Evolutionary conservation across 2,888 invertebrate genomes (phyloP), one percentile per base, ranked within the genome.

Genomic region (Morpho deidamia): DNA sequence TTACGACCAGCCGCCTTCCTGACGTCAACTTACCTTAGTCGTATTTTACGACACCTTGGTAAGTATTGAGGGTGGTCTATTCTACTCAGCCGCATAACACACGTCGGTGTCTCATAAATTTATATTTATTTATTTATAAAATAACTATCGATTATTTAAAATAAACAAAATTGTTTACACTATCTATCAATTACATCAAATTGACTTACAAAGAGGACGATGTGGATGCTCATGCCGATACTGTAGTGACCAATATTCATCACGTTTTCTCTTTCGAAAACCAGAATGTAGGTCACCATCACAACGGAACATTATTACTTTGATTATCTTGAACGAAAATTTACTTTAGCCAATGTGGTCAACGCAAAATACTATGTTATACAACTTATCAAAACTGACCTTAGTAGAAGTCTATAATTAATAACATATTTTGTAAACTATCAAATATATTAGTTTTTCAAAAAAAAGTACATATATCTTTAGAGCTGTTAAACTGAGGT

Each of bases 201-300:
- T 50, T 46, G 39, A 51, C 37, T 46, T 51, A 81, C 68, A 59
- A 69, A 69, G 59, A 64, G 70, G 74, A 72, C 68, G 69, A 76
- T 78, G 69, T 73, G 74, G 80, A 78, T 73, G 71, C 70, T 69
- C 70, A 51, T 46, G 70, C 71, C 76, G 64, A 73, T 75, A 64
- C 74, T 71, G 68, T 70, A 69, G 68, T 70, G 71, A 62, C 65
- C 71, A 66, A 65, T 70, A 74, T 78, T 74, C 72, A 69, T 66
- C 70, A 71, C 70, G 76, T 76, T 78, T 79, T 80, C 81, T 79
- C 76, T 74, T 75, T 73, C 70, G 69, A 72, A 68, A 68, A 66
- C 54, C 56, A 63, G 64, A 69, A 82, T 78, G 73, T 77, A 65
- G 77, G 81, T 74, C 79, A 71, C 70, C 64, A 69, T 76, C 79